phyloP scores from a whole-genome alignment of 2,888 invertebrate genomes.

The Colletes collaris region DNA sequence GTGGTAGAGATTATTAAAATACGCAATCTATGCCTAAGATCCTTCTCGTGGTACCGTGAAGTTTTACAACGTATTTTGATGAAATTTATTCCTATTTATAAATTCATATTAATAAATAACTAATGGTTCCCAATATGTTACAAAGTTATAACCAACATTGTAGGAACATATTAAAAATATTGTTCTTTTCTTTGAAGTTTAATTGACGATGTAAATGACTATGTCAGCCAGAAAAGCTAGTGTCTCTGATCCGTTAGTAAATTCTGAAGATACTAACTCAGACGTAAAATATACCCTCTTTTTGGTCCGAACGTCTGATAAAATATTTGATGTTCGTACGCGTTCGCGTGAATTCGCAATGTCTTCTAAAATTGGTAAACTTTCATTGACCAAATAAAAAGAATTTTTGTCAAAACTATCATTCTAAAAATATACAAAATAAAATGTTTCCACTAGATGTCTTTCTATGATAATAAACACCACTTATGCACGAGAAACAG shows the following conservation, averaged over 20 bases:
- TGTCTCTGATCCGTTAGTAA: conserved; percentile 9
- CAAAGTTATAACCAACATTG: conserved; percentile 41
- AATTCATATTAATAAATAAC: conserved; percentile 17
- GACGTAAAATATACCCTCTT: conserved; percentile 42
- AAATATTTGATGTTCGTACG: conserved; percentile 18
- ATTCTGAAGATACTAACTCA: conserved; percentile 26
- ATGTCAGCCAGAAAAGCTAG: conserved; percentile 22
- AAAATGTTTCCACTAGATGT: conserved; percentile 8
- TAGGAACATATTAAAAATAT: conserved; percentile 54
- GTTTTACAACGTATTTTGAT: conserved; percentile 13
- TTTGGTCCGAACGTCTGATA: conserved; percentile 44
- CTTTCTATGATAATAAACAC: conserved; percentile 22
- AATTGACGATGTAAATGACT: conserved; percentile 48
- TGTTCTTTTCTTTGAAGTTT: conserved; percentile 18
- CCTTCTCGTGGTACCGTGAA: conserved; percentile 19
- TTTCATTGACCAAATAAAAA: conserved; percentile 15
- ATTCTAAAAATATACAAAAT: conserved; percentile 22
- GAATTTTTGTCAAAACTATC: conserved; percentile 4
- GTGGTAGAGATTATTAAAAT: conserved; percentile 32
- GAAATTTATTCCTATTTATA: conserved; percentile 24
- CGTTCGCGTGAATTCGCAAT: conserved; percentile 8
- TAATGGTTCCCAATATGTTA: conserved; percentile 25
- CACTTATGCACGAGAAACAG: conserved; percentile 18
- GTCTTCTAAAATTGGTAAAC: conserved; percentile 15
- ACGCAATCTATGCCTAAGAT: conserved; percentile 13